Conservation (phyloP, 2,113 vertebrate genomes). For the Beaufortia kweichowensis region DNA sequence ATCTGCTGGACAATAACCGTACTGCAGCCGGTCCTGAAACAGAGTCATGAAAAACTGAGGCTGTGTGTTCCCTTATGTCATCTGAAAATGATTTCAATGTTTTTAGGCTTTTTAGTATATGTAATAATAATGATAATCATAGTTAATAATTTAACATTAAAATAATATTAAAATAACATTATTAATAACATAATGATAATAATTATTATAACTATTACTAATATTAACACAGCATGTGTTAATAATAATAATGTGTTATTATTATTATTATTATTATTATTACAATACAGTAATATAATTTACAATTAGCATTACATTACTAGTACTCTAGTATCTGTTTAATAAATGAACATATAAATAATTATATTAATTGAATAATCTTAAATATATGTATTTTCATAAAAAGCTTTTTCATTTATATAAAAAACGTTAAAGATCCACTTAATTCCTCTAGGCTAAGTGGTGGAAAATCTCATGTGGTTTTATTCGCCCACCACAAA, state of each 20-base stretch:
- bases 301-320: too few relatives aligned
- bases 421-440: slow-evolving; percentile 20
- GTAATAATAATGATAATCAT: background rate
- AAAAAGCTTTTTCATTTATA: background rate
- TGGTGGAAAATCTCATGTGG: slow-evolving; percentile 32
- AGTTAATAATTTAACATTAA: background rate
- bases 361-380: too few relatives aligned
- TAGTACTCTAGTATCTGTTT: too few relatives aligned
- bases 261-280: background rate
- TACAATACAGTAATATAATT: too few relatives aligned
- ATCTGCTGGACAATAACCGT: slow-evolving; percentile 68
- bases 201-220: background rate
- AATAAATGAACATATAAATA: too few relatives aligned
- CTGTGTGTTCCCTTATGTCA: background rate
- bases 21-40: slow-evolving; percentile 64
- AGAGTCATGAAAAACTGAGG: slow-evolving; percentile 35
- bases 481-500: slow-evolving; percentile 32
- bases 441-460: slow-evolving; percentile 29
- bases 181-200: background rate
- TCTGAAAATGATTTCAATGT: background rate
- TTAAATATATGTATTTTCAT: too few relatives aligned
- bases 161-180: background rate
- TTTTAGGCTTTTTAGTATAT: background rate
- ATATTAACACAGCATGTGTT: too few relatives aligned
- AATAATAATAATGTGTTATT: too few relatives aligned